Evolutionary conservation across 2,888 invertebrate species (phyloP).

Genomic region (Gymnosoma rotundatum): DNA sequence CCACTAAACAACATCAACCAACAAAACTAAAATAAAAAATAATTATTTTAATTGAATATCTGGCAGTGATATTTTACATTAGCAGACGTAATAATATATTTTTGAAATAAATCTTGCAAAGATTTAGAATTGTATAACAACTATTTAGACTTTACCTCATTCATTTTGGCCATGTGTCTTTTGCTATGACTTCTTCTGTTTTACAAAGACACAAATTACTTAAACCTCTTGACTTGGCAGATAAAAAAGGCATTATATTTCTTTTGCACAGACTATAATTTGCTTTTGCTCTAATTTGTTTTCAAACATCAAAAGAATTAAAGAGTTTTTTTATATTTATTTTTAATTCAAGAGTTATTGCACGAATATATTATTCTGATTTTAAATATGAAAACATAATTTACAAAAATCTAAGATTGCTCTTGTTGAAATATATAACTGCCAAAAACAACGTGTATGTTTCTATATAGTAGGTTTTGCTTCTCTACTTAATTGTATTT

Average conservation of each 20-base stretch:
- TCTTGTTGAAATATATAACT: too few relatives aligned
- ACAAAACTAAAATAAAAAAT: not conserved
- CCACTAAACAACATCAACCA: conserved; percentile 9
- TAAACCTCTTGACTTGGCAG: conserved; percentile 50
- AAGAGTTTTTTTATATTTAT: conserved; percentile 3
- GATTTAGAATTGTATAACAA: not conserved
- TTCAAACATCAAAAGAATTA: conserved; percentile 55
- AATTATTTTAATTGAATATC: conserved; percentile 38
- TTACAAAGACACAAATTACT: conserved; percentile 16
- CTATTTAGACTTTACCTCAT: not conserved
- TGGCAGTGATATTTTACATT: conserved; percentile 52
- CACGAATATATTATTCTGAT: too few relatives aligned
- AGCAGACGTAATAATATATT: conserved; percentile 42
- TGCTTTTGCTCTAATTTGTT: conserved; percentile 35
- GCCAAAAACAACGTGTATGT: too few relatives aligned
- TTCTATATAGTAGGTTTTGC: too few relatives aligned
- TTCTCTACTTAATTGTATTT: too few relatives aligned
- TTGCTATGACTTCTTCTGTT: conserved; percentile 6
- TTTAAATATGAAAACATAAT: too few relatives aligned
- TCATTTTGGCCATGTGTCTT: conserved; percentile 46
- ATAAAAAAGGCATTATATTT: conserved; percentile 54
- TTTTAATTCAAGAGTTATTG: conserved; percentile 7
- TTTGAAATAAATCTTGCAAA: conserved; percentile 40
- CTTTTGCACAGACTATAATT: conserved; percentile 13
- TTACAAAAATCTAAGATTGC: too few relatives aligned